Evolutionary conservation across 2,888 invertebrate genomes (phyloP), one percentile per base, ranked within the genome.

Genomic region (Dorcus parallelipipedus): DNA sequence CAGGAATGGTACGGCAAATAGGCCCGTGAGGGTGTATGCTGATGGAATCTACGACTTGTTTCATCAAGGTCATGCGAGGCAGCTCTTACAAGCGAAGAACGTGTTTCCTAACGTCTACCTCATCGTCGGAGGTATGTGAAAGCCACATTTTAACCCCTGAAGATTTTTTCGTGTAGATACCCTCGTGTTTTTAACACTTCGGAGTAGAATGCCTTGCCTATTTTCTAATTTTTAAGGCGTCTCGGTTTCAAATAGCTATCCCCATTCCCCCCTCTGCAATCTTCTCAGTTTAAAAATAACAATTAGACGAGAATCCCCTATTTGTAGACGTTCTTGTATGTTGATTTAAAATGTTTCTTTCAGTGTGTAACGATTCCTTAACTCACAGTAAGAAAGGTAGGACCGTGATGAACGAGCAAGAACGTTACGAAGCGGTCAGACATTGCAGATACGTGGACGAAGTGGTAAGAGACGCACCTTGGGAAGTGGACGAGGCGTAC

Each of bases 361-460:
- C 80, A 92, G 92, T 95, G 54, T 94, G 95, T 81, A 96, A 89
- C 78, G 97, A 97, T 80, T 84, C 86, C 52, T 79, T 97, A 65
- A 98, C 97, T 49, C 93, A 95, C 79, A 87, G 85, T 71, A 88
- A 90, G 78, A 98, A 98, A 79, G 98, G 97, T 17, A 88, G 93
- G 69, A 91, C 99, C 67, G 90, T 99, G 7, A 99, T 99, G 95
- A 94, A 90, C 53, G 98, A 97, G 74, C 82, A 83, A 17, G 99
- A 99, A 80, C 86, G 99, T 66, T 98, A 97, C 78, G 98, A 98
- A 78, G 96, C 93, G n/a, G 90, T 99, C 43, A 84, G 95, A 67
- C 98, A 98, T 81, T 99, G 98, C 81, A 90, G 98, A 74, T 99
- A 99, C 78, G 98, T 99, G 17, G 99, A 99, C 81, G 99, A 99